Percentiles rank a stretch among this genome's conserved stretches.
Evolutionary conservation across 2,888 invertebrate genomes (phyloP).

Genomic region (Agriopis leucophaearia): DNA sequence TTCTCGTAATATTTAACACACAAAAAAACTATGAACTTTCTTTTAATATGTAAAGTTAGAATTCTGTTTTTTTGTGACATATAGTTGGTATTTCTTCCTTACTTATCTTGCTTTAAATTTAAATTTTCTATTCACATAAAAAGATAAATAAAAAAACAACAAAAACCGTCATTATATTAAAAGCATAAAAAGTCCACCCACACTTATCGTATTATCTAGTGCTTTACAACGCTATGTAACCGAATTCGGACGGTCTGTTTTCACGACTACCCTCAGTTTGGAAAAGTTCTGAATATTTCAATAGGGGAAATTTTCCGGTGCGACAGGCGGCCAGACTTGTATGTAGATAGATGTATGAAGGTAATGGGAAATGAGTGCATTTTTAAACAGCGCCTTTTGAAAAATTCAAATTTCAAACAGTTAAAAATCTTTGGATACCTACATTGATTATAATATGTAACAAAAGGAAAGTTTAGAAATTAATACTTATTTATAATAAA

Average conservation of each 20-base stretch:
- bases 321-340: slow-evolving; percentile 56
- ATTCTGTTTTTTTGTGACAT: no score
- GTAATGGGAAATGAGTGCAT: slow-evolving; percentile 13
- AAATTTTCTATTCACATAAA: neutral
- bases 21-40: no score
- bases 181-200: slow-evolving; percentile 32
- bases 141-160: neutral
- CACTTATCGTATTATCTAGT: slow-evolving; percentile 42
- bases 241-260: slow-evolving; percentile 50
- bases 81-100: no score
- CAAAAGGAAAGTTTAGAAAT: no score
- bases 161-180: slow-evolving; percentile 42
- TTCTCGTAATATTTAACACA: no score
- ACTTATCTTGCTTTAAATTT: neutral
- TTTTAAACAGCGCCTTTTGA: slow-evolving; percentile 10
- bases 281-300: slow-evolving; percentile 72
- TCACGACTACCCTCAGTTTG: slow-evolving; percentile 52
- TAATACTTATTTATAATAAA: no score
- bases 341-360: slow-evolving; percentile 21
- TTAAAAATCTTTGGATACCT: neutral
- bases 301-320: slow-evolving; percentile 59
- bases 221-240: slow-evolving; percentile 38
- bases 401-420: no score
- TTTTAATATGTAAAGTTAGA: no score
- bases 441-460: neutral